Evolutionary conservation across 2,113 vertebrate species (phyloP), one percentile per base, ranked within the genome.

Genomic region (Phyllostomus discolor): DNA sequence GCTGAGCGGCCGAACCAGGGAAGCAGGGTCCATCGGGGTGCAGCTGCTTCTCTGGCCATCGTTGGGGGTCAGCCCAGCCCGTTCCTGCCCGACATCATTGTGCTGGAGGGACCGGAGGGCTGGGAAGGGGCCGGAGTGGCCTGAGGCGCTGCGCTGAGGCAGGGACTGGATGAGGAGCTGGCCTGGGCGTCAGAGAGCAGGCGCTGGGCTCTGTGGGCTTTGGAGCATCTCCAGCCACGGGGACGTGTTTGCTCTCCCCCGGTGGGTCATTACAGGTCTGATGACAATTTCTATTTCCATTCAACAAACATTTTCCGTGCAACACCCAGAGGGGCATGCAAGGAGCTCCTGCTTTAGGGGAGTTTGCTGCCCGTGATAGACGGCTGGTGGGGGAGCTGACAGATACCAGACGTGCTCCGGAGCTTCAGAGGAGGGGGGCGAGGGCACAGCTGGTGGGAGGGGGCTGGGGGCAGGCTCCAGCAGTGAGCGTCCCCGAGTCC

Each of bases 131-230:
- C 9, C 41, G 22, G 12, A 5, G 85, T 35, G 38, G 17, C 20
- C 79, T 4, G 31, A 0, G 38, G 10, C 20, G 4, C 28, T 4
- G 62, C 22, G n/a, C 14, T 10, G 19, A 48, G 62, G 46, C 2
- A 1, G n/a, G 41, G 82, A 9, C 5, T 1, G 28, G 67, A 2
- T 0, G 19, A 10, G 1, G 41, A 64, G 22, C 38, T 52, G 54
- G 70, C 20, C 35, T 31, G 0, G 0, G 35, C n/a, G 10, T 43
- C 5, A 20, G 79, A 80, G 75, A 67, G 10, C 43, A 31, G 33
- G 41, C 6, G 41, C 20, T 38, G 75, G 70, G 22, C 19, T 33
- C 46, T 31, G 80, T 4, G 46, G 84, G 67, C 19, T 82, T 11
- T 9, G 38, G 26, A 48, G 50, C 41, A 33, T 14, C 50, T 80